These are phyloP conservation scores for Leuciscus idus DNA, from an alignment of 2,113 vertebrate species.

Conservation along the genomic window DNA sequence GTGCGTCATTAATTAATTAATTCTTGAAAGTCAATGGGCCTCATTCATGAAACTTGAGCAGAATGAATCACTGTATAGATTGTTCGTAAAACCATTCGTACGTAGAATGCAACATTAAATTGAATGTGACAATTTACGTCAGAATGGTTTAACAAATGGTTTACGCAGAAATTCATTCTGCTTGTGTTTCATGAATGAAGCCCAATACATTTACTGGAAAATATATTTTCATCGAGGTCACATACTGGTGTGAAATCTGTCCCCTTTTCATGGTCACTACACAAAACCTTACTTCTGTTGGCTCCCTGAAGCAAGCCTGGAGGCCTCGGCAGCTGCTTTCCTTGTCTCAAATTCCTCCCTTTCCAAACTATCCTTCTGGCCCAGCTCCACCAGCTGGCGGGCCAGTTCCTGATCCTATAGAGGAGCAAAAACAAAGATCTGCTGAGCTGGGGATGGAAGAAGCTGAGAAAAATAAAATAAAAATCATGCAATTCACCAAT, in stretches of 20 bases:
- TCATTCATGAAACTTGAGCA: slow-evolving; percentile 25
- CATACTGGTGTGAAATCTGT: slow-evolving; percentile 48
- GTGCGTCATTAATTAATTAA: slow-evolving; percentile 18
- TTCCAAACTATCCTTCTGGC: slow-evolving; percentile 79
- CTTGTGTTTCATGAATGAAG: slow-evolving; percentile 4
- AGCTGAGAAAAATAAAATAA: not conserved
- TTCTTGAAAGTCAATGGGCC: not conserved
- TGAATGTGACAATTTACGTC: slow-evolving; percentile 32
- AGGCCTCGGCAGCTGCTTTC: slow-evolving; percentile 77
- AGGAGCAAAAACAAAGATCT: slow-evolving; percentile 59
- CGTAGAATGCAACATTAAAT: slow-evolving; percentile 5
- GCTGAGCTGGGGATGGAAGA: slow-evolving; percentile 46
- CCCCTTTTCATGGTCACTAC: slow-evolving; percentile 21
- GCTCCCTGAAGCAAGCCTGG: slow-evolving; percentile 70
- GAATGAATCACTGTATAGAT: not conserved
- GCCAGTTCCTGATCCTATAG: slow-evolving; percentile 78
- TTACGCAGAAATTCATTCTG: slow-evolving; percentile 14
- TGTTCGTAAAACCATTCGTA: not conserved
- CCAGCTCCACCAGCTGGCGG: slow-evolving; percentile 83
- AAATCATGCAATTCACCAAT: slow-evolving; percentile 6
- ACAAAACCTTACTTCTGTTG: slow-evolving; percentile 76
- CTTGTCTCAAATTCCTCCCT: slow-evolving; percentile 82
- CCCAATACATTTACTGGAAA: slow-evolving; percentile 43
- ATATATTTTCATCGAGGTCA: slow-evolving; percentile 41
- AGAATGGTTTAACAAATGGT: slow-evolving; percentile 12